Evolutionary conservation across 2,113 vertebrate species (phyloP).

Genomic region (Macrotis lagotis): DNA sequence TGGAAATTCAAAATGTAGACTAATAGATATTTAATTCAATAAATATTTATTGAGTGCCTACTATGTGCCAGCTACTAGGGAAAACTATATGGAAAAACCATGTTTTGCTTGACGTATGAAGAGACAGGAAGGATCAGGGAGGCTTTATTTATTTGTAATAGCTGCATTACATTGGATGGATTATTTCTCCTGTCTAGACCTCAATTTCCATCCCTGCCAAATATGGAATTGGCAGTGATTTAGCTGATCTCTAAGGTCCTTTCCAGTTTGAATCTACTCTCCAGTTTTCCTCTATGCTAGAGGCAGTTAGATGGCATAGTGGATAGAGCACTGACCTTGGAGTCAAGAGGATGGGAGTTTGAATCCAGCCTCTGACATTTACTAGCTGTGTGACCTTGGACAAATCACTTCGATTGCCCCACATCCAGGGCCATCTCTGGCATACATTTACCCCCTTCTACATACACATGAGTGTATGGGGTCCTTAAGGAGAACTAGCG

Average conservation of each 20-base stretch:
- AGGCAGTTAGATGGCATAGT: too few relatives aligned
- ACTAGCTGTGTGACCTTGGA: too few relatives aligned
- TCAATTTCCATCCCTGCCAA: background rate
- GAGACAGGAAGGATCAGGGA: background rate
- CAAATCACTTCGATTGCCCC: too few relatives aligned
- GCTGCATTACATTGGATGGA: background rate
- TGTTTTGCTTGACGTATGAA: background rate
- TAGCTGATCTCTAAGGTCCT: background rate
- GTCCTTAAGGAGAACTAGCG: too few relatives aligned
- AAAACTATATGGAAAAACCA: too few relatives aligned
- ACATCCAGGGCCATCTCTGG: too few relatives aligned
- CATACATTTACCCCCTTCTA: too few relatives aligned
- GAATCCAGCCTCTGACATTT: too few relatives aligned
- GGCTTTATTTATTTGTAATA: background rate
- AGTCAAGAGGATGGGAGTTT: too few relatives aligned
- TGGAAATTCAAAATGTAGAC: background rate
- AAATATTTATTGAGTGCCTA: background rate
- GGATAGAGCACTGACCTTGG: too few relatives aligned
- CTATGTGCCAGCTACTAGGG: background rate
- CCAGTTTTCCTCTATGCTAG: too few relatives aligned
- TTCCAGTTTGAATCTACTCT: background rate
- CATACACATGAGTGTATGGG: too few relatives aligned
- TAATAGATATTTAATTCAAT: background rate
- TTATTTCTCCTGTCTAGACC: background rate
- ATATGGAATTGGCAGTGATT: background rate